Evolutionary conservation across 2,888 invertebrate genomes (phyloP), one percentile per base, ranked within the genome.

Genomic region (Laspeyria flexula): DNA sequence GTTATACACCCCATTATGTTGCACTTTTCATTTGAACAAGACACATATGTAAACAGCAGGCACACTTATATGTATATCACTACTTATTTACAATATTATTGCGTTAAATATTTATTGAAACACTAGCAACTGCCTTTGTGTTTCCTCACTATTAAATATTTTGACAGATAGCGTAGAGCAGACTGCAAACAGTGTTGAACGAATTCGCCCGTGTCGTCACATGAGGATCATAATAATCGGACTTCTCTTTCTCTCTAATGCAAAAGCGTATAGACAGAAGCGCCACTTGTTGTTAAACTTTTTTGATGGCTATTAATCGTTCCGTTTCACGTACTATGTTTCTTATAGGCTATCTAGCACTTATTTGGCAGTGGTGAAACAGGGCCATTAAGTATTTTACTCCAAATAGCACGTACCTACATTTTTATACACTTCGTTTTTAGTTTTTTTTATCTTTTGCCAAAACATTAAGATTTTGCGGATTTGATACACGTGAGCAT

Each of bases 1-100:
- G 85, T 78, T 77, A 90, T 65, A 74, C 89, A 92, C 61, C 88
- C 90, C 91, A 91, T 92, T 71, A 74, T 85, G 71, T 64, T 65
- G 64, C 55, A 65, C 60, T 71, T 71, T 71, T 66, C 83, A 86
- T 83, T 65, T 71, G 72, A 63, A 64, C 47, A 57, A 58, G 37
- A 59, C 44, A 55, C 41, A 16, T 42, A 44, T 11, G 39, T 47
- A 49, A 46, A 55, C 50, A 55, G 29, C 39, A 60, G 51, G 43
- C 53, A 53, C 60, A 33, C 39, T 58, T 50, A 37, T 53, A 12
- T 54, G 53, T 13, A 52, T 55, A 41, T 51, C n/a, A 37, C 52
- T 48, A 35, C 10, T 38, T 45, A 57, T n/a, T n/a, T n/a, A 38
- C 42, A 43, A 16, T 54, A 45, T 12, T 49, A 48, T 34, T 15